These are phyloP conservation scores for Orchesella cincta DNA, from an alignment of 1,140 invertebrate species.

Conservation along the genomic window DNA sequence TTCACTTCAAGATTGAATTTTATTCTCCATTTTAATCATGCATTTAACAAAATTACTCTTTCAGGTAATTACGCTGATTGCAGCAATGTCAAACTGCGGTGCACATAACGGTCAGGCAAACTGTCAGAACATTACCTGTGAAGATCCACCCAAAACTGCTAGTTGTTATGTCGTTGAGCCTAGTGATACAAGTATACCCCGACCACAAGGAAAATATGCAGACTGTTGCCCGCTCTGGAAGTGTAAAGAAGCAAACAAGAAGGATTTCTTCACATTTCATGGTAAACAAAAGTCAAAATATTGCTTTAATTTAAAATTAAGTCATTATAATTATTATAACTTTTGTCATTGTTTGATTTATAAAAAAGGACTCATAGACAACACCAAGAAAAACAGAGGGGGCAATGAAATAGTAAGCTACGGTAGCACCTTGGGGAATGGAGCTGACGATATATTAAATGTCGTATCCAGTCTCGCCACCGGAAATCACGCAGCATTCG, in stretches of 20 bases:
- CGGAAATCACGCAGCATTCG: not conserved
- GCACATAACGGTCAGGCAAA: too few species aligned
- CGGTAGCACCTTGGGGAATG: not conserved
- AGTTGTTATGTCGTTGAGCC: not conserved
- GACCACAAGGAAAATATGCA: not conserved
- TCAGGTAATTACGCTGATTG: too few species aligned
- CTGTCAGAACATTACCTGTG: not conserved
- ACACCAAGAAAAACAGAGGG: not conserved
- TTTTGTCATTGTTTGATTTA: not conserved
- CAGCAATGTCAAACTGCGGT: too few species aligned
- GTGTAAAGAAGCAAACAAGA: not conserved
- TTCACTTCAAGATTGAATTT: too few species aligned
- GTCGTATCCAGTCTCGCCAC: not conserved
- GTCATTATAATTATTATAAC: not conserved
- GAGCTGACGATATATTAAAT: not conserved
- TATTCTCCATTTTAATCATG: too few species aligned
- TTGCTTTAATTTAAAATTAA: not conserved
- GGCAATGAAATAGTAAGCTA: not conserved
- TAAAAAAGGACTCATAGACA: not conserved
- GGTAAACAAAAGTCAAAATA: not conserved
- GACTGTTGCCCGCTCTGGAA: not conserved
- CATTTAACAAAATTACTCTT: too few species aligned
- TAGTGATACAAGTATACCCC: not conserved
- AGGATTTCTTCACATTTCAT: not conserved
- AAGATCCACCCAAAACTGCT: not conserved